A percentile compares a stretch with the other conserved stretches of the same genome.
These are phyloP conservation scores for Nemotelus pantherinus DNA, from an alignment of 2,888 invertebrate species.

Conservation along the genomic window DNA sequence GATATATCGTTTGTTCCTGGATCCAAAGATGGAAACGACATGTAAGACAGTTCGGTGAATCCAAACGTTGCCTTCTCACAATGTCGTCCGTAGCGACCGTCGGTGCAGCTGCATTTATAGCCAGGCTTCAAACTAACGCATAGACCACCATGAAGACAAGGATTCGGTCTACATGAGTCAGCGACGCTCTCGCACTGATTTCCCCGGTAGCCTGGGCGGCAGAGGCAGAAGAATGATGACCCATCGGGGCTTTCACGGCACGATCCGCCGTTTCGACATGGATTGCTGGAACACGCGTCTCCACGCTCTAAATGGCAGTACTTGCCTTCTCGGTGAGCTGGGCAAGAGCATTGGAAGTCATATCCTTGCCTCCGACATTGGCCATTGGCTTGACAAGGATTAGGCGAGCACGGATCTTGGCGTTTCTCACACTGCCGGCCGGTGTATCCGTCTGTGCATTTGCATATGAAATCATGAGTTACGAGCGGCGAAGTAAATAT, in stretches of 20 bases:
- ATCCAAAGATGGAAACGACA: constrained; percentile 87
- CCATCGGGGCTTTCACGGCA: constrained; percentile 89
- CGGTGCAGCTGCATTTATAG: constrained; percentile 85
- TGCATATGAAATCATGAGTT: constrained; percentile 80
- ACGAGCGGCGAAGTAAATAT: constrained; percentile 86
- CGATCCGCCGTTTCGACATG: constrained; percentile 91
- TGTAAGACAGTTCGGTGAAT: constrained; percentile 88
- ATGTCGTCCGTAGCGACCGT: constrained; percentile 88
- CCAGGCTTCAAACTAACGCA: constrained; percentile 90
- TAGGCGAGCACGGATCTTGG: constrained; percentile 90
- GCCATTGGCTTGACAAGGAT: constrained; percentile 86
- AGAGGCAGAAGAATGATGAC: constrained; percentile 90
- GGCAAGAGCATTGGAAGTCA: constrained; percentile 86
- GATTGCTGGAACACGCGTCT: constrained; percentile 84
- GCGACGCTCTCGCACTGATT: constrained; percentile 88
- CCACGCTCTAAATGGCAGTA: constrained; percentile 85
- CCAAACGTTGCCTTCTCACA: constrained; percentile 92
- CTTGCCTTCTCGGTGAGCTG: constrained; percentile 80
- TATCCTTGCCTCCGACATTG: constrained; percentile 85
- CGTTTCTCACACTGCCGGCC: constrained; percentile 84
- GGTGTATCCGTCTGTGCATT: constrained; percentile 85
- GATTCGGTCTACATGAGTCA: constrained; percentile 91
- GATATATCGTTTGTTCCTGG: constrained; percentile 91
- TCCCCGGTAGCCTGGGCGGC: constrained; percentile 90
- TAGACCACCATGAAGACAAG: constrained; percentile 89